phyloP scores from a whole-genome alignment of 2,113 vertebrate species.

The Lagopus muta region DNA sequence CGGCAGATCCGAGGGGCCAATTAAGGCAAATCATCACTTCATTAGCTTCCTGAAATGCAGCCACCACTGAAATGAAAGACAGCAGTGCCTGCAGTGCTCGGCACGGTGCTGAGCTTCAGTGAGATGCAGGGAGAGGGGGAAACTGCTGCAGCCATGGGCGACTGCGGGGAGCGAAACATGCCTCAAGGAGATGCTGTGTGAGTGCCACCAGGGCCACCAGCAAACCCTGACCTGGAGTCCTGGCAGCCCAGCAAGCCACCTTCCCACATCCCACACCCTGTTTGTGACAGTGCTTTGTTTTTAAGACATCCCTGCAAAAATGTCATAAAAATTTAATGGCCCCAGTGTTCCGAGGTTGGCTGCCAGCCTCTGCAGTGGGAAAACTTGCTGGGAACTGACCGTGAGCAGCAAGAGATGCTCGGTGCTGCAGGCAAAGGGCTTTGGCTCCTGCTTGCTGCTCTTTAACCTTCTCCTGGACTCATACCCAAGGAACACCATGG shows the following conservation, averaged over 20 bases:
- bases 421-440: not conserved
- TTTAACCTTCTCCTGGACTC: not conserved
- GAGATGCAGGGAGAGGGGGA: fast-evolving
- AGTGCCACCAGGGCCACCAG: not conserved
- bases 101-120: not conserved
- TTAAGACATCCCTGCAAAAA: slow-evolving; percentile 31
- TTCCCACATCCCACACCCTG: not conserved
- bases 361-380: not conserved
- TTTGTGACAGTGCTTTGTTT: not conserved
- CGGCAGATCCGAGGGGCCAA: slow-evolving; percentile 43
- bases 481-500: not conserved
- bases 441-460: not conserved
- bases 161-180: too few relatives aligned
- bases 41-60: slow-evolving; percentile 50
- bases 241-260: not conserved
- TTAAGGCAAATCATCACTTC: slow-evolving; percentile 61
- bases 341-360: not conserved
- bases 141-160: fast-evolving
- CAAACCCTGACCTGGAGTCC: not conserved
- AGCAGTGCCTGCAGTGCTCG: not conserved
- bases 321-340: slow-evolving; percentile 24
- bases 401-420: fast-evolving
- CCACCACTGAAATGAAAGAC: not conserved
- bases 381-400: fast-evolving
- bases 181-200: fast-evolving